These are phyloP conservation scores for Diaprepes abbreviatus DNA, from an alignment of 2,888 invertebrate genomes.

Conservation along the genomic window DNA sequence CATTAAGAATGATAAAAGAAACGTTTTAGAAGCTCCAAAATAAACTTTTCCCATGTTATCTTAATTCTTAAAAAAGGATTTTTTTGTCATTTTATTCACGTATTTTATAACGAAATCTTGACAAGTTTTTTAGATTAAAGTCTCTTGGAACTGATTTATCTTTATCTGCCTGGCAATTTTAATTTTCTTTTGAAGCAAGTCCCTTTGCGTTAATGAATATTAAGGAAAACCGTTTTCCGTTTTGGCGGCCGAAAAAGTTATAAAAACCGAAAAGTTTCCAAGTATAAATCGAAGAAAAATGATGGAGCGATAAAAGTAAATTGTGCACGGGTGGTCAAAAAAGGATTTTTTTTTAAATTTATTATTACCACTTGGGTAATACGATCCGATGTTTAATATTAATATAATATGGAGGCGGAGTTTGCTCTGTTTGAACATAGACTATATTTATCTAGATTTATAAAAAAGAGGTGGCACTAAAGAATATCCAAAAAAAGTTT, in stretches of 20 bases:
- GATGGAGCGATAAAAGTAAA: too few species aligned
- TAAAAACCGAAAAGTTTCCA: conserved; percentile 1
- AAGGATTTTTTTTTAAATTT: too few species aligned
- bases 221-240: conserved; percentile 1
- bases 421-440: too few species aligned
- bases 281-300: neutral
- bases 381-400: too few species aligned
- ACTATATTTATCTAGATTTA: too few species aligned
- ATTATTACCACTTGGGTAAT: too few species aligned
- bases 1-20: too few species aligned
- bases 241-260: neutral
- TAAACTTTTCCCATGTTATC: neutral
- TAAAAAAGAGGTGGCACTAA: too few species aligned
- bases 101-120: conserved; percentile 29
- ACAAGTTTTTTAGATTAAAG: conserved; percentile 38
- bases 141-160: conserved; percentile 32
- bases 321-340: too few species aligned
- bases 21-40: neutral
- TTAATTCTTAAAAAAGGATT: conserved; percentile 2
- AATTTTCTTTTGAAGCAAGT: conserved; percentile 30
- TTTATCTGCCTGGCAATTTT: conserved; percentile 36
- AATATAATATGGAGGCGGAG: too few species aligned
- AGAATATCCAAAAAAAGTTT: too few species aligned
- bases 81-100: conserved; percentile 26
- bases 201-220: conserved; percentile 29